These are phyloP conservation scores for Sylvicola cinctus DNA, from an alignment of 2,888 invertebrate genomes.

Conservation along the genomic window DNA sequence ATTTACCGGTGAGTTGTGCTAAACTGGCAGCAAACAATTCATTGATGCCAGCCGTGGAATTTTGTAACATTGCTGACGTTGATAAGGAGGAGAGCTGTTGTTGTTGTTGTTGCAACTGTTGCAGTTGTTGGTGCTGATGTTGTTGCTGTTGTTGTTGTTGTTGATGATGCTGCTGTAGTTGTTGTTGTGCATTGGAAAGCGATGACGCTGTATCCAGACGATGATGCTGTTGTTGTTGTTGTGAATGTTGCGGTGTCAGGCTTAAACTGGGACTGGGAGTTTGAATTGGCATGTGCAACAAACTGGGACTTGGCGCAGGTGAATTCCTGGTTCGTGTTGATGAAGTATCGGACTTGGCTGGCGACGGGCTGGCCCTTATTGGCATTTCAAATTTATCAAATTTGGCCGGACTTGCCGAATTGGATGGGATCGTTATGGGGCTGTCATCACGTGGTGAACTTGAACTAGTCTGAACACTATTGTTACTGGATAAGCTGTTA, in stretches of 20 bases:
- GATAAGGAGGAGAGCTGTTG: background rate
- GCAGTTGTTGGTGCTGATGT: background rate
- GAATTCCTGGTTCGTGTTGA: conserved; percentile 33
- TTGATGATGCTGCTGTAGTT: background rate
- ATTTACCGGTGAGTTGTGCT: conserved; percentile 21
- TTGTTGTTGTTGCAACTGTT: background rate
- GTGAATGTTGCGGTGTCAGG: too few relatives aligned
- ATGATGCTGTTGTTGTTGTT: too few relatives aligned
- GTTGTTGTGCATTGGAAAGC: too few relatives aligned
- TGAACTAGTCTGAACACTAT: conserved; percentile 11
- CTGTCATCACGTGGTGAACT: conserved; percentile 22
- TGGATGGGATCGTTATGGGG: conserved; percentile 23
- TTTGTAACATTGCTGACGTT: background rate
- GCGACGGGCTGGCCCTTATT: conserved; percentile 34
- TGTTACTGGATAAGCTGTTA: conserved; percentile 6
- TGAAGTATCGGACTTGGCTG: conserved; percentile 35
- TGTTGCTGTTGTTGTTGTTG: background rate
- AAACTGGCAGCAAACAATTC: conserved; percentile 24
- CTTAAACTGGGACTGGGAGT: too few relatives aligned
- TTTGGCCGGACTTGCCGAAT: conserved; percentile 24
- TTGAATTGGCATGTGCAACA: conserved; percentile 23
- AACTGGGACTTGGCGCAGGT: conserved; percentile 27
- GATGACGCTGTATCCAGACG: too few relatives aligned
- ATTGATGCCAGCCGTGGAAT: conserved; percentile 9
- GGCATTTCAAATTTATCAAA: conserved; percentile 36